Evolutionary conservation across 1,140 invertebrate species (phyloP).

Genomic region (Drosophila lini): DNA sequence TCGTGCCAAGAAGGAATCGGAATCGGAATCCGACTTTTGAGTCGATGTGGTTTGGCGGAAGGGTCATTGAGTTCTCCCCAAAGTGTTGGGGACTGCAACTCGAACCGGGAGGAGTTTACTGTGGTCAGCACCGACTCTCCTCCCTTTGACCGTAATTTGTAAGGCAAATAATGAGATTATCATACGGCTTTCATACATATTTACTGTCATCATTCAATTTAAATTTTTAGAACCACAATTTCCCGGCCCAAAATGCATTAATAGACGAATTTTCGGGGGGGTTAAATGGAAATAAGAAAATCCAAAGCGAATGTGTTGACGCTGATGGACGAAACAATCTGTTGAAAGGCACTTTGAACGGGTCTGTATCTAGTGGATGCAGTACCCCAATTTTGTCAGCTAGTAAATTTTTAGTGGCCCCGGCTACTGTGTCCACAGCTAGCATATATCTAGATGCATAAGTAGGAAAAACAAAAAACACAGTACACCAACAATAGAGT

Average conservation of each 20-base stretch:
- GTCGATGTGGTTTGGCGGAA: slow-evolving; percentile 45
- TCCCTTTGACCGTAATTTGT: slow-evolving; percentile 3
- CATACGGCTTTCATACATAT: slow-evolving; percentile 7
- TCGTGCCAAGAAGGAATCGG: slow-evolving; percentile 44
- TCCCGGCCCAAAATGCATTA: slow-evolving; percentile 58
- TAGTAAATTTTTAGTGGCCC: slow-evolving; percentile 59
- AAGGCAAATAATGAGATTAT: slow-evolving; percentile 20
- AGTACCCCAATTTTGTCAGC: slow-evolving; percentile 60
- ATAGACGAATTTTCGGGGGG: slow-evolving; percentile 10
- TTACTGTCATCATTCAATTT: slow-evolving; percentile 16
- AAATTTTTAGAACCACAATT: slow-evolving; percentile 28
- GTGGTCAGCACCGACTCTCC: background rate
- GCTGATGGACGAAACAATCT: slow-evolving; percentile 49
- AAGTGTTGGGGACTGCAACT: slow-evolving; percentile 6
- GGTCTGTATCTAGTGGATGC: slow-evolving; percentile 20
- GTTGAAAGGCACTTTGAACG: slow-evolving; percentile 50
- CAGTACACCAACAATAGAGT: background rate
- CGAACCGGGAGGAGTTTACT: background rate
- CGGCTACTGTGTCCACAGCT: slow-evolving; percentile 41
- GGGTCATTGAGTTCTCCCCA: slow-evolving; percentile 38
- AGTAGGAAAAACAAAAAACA: background rate
- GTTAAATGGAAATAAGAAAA: background rate
- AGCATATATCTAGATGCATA: slow-evolving; percentile 1
- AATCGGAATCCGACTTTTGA: background rate
- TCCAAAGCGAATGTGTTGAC: slow-evolving; percentile 46